Base-by-base conservation (phyloP, 2,888 invertebrate species). In the Macaria notata region DNA sequence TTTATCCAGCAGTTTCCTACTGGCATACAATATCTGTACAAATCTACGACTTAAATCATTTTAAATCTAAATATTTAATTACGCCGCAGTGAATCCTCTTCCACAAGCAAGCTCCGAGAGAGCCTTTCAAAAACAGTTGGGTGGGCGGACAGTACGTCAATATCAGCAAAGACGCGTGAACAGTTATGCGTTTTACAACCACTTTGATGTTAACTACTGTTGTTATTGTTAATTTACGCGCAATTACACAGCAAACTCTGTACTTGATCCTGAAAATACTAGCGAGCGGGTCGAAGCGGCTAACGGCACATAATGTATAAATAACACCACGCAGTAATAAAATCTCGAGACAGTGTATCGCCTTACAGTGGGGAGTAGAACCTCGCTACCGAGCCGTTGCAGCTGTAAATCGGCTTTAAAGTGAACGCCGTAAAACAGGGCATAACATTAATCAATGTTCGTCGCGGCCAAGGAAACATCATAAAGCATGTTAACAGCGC, bases 401-500 rank as follows among this genome's bases (percentile, higher is more conserved):
- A 46, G 46, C 44, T 46, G 31, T 44, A 54, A 50, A 59, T 54
- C 39, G 39, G 50, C 44, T 54, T 50, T 51, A 54, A 50, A 51
- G 54, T 44, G 31, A 50, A 50, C 58, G 47, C 54, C 44, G 46
- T 59, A 54, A 54, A 54, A 54, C 49, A 52, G 36, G 55, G 55
- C 53, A 46, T 58, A 49, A 45, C 62, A 60, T 62, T 58, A 58
- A 60, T 60, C 55, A 62, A 47, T 52, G 56, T 47, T 49, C 49
- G 49, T 49, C 49, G 51, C 47, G 52, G 50, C 54, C 45, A 60
- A 56, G 51, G 57, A 46, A 48, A 52, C 58, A 49, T 55, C 62
- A 62, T 70, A 72, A 73, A 76, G 63, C 60, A 53, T 63, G 63
- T 69, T 71, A 64, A 72, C 69, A 70, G 62, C 68, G 70, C 64